These are phyloP conservation scores for Distichodus sexfasciatus DNA, from an alignment of 2,797 vertebrate species.

Conservation along the genomic window DNA sequence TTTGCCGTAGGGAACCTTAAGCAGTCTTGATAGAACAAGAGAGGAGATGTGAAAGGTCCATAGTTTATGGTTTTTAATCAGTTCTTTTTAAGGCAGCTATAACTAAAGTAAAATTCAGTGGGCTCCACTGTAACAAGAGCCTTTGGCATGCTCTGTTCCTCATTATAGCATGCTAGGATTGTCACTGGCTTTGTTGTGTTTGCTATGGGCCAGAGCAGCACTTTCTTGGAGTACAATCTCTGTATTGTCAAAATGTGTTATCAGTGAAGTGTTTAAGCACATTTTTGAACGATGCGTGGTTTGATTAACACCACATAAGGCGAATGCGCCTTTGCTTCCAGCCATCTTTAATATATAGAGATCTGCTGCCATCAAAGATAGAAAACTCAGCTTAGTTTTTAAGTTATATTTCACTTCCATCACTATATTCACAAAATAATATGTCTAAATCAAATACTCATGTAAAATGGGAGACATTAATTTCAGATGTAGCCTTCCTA, in stretches of 20 bases:
- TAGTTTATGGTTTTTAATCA: conserved; percentile 13
- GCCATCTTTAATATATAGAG: neutral
- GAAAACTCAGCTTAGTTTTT: neutral
- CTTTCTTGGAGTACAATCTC: neutral
- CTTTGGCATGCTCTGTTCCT: conserved; percentile 1
- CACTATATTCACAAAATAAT: neutral
- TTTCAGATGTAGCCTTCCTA: neutral
- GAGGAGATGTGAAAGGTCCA: neutral
- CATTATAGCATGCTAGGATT: conserved; percentile 13
- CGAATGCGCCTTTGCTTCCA: neutral
- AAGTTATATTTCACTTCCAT: neutral
- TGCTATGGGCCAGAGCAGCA: neutral
- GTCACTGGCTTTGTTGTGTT: conserved; percentile 6
- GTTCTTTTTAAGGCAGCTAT: too few species aligned
- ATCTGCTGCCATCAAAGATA: neutral
- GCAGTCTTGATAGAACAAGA: neutral
- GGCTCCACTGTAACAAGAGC: neutral
- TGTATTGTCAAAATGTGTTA: neutral
- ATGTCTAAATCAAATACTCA: neutral
- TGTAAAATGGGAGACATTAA: neutral
- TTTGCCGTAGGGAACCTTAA: conserved; percentile 5
- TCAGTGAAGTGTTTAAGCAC: too few species aligned
- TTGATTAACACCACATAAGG: too few species aligned
- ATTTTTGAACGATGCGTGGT: neutral
- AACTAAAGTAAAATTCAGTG: neutral